These are phyloP conservation scores for Hippasteria phrygiana DNA, from an alignment of 53 echinoderm and acorn worm genomes.

Conservation along the genomic window DNA sequence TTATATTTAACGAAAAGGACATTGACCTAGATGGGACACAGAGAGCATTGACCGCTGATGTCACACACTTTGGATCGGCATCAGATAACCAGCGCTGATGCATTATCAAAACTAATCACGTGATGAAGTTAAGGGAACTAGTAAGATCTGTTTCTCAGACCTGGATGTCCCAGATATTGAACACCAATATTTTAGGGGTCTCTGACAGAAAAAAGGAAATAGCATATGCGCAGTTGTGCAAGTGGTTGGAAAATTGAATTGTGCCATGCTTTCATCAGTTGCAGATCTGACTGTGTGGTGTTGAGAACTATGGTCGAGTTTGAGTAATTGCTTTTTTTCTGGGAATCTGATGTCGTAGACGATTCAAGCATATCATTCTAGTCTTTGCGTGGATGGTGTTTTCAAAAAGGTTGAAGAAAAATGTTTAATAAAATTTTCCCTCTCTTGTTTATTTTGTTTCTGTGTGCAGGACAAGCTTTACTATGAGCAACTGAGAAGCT, in stretches of 20 bases:
- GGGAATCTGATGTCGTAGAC: background rate
- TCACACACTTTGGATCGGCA: background rate
- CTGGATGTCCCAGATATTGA: background rate
- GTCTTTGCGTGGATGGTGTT: slow-evolving; percentile 5
- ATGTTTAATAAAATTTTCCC: background rate
- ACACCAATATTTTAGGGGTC: background rate
- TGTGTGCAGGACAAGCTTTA: slow-evolving; percentile 80
- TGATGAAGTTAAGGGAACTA: no score
- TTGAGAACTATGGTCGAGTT: background rate
- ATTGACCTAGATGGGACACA: slow-evolving; percentile 2
- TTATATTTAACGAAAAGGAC: background rate
- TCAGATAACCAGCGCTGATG: background rate
- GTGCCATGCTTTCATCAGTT: background rate
- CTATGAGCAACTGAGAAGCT: slow-evolving; percentile 89
- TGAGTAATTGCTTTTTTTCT: background rate
- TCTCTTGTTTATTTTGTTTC: background rate
- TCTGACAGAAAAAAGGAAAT: background rate
- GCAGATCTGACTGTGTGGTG: background rate
- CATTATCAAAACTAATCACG: background rate
- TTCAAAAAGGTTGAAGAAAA: background rate
- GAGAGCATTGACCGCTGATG: slow-evolving; percentile 32
- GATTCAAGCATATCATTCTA: background rate
- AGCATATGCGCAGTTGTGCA: background rate
- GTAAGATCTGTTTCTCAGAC: background rate
- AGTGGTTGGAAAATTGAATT: background rate